phyloP scores from a whole-genome alignment of 2,888 invertebrate genomes.

The Thymelicus acteon region DNA sequence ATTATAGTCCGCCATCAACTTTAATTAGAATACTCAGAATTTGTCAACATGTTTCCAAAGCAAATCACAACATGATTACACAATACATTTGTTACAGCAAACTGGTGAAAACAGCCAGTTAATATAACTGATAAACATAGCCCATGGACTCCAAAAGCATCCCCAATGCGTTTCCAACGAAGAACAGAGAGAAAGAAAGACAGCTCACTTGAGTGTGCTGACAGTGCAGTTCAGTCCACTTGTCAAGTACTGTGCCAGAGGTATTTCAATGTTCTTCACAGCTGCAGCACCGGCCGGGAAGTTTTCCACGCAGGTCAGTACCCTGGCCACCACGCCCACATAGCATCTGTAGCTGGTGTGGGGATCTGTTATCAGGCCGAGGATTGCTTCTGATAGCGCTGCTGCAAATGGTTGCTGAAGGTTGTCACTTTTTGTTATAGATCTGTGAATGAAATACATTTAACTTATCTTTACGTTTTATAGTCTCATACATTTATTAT shows the following conservation, averaged over 20 bases:
- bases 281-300: slow-evolving; percentile 62
- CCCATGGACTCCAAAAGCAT: too few species aligned
- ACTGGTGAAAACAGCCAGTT: too few species aligned
- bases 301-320: slow-evolving; percentile 67
- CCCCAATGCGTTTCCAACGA: too few species aligned
- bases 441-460: slow-evolving; percentile 52
- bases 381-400: slow-evolving; percentile 52
- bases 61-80: slow-evolving; percentile 9
- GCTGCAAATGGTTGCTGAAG: slow-evolving; percentile 58
- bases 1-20: too few species aligned
- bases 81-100: neutral
- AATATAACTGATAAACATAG: too few species aligned
- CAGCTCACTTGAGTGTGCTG: slow-evolving; percentile 52
- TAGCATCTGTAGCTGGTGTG: slow-evolving; percentile 48
- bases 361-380: slow-evolving; percentile 36
- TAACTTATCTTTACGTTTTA: too few species aligned
- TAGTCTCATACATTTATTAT: too few species aligned
- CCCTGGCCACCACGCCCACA: slow-evolving; percentile 52
- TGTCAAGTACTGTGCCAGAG: slow-evolving; percentile 53
- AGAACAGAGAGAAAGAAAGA: too few species aligned
- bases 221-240: slow-evolving; percentile 56
- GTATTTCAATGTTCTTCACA: slow-evolving; percentile 51
- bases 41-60: too few species aligned
- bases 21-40: too few species aligned
- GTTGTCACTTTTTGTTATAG: slow-evolving; percentile 56